Conservation (phyloP, 2,797 vertebrate genomes). For the Bucorvus abyssinicus region DNA sequence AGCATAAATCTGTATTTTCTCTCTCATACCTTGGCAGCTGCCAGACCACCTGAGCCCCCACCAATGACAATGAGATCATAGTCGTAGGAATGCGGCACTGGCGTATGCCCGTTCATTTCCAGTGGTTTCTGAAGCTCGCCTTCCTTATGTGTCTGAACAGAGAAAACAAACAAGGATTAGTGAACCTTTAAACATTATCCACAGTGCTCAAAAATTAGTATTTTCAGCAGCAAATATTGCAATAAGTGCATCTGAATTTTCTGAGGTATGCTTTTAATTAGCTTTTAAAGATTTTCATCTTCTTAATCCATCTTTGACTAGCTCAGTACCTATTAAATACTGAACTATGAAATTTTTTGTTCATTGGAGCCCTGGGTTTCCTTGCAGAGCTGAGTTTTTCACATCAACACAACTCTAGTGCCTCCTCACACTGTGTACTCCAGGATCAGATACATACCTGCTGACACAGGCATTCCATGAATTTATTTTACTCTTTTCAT, state of each 20-base stretch:
- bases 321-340: not conserved
- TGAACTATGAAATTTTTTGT: not conserved
- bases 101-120: conserved; percentile 37
- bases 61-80: conserved; percentile 86
- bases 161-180: not conserved
- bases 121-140: conserved; percentile 24
- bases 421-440: not conserved
- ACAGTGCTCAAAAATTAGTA: not conserved
- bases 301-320: not conserved
- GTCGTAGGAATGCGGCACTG: conserved; percentile 45
- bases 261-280: not conserved
- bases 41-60: conserved; percentile 83
- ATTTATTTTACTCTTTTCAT: conserved; percentile 12
- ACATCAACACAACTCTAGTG: not conserved
- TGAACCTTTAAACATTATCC: not conserved
- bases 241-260: not conserved
- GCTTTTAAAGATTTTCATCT: not conserved
- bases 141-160: conserved; percentile 59
- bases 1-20: not conserved
- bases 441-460: not conserved
- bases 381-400: not conserved
- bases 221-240: not conserved
- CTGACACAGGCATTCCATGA: not conserved
- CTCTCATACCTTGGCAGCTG: conserved; percentile 81
- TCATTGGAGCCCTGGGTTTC: not conserved